These are phyloP conservation scores for Tenebrio molitor DNA, from an alignment of 1,140 invertebrate species.

Conservation along the genomic window DNA sequence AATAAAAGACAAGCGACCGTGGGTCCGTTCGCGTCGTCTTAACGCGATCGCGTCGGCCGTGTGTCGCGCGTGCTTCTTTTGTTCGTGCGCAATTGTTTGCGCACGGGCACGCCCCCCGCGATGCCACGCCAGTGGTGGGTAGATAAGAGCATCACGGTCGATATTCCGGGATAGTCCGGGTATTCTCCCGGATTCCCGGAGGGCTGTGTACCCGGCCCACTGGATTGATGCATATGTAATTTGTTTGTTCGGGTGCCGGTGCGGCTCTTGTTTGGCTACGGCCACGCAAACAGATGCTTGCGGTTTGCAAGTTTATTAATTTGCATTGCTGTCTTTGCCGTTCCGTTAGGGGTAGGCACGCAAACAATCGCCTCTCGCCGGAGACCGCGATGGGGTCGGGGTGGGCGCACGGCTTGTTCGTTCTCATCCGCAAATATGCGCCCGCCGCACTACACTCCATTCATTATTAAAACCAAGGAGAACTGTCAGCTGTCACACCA, in stretches of 20 bases:
- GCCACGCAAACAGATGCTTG: conserved; percentile 50
- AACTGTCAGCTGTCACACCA: too few species aligned
- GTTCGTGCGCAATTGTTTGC: conserved; percentile 57
- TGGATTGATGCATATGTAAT: conserved; percentile 56
- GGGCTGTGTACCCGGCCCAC: conserved; percentile 50
- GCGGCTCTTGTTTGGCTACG: conserved; percentile 43
- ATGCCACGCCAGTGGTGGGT: conserved; percentile 60
- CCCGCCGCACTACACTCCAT: too few species aligned
- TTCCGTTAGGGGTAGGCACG: neutral
- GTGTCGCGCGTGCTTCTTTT: conserved; percentile 47
- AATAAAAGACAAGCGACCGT: conserved; percentile 48
- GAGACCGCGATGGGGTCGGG: neutral
- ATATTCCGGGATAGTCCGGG: conserved; percentile 60
- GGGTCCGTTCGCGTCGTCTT: neutral
- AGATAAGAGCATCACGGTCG: conserved; percentile 61
- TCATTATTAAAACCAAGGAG: too few species aligned
- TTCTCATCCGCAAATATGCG: conserved; percentile 21
- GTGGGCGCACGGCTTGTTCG: neutral
- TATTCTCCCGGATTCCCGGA: conserved; percentile 53
- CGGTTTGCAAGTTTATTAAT: conserved; percentile 53
- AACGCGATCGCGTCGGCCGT: conserved; percentile 34
- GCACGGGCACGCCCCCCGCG: conserved; percentile 57
- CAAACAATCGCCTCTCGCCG: conserved; percentile 3
- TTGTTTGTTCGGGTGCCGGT: conserved; percentile 50
- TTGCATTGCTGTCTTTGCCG: conserved; percentile 37